phyloP scores from a whole-genome alignment of 2,888 invertebrate genomes.

The Euspilapteryx auroguttella region DNA sequence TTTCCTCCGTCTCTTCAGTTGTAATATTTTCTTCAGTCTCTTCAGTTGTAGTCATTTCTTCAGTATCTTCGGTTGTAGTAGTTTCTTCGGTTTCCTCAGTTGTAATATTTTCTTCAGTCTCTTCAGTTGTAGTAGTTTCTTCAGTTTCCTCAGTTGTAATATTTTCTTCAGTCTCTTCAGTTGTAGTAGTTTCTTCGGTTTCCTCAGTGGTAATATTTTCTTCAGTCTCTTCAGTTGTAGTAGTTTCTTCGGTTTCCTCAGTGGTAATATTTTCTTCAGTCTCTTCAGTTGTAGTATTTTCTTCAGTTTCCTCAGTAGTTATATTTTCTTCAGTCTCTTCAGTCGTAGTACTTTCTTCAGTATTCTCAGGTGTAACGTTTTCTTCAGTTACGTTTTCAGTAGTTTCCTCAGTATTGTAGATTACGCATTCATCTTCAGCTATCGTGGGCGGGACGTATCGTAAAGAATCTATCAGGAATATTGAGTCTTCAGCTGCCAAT shows the following conservation, averaged over 20 bases:
- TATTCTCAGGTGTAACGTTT: not conserved
- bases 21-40: constrained; percentile 1
- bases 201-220: constrained; percentile 3
- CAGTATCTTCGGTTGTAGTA: constrained; percentile 1
- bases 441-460: constrained; percentile 17
- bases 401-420: constrained; percentile 13
- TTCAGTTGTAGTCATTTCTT: not conserved
- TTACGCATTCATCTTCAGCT: constrained; percentile 15
- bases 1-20: constrained; percentile 4
- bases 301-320: constrained; percentile 2
- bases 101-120: constrained; percentile 5
- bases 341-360: constrained; percentile 4
- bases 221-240: constrained; percentile 4
- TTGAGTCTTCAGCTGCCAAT: constrained; percentile 11
- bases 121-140: constrained; percentile 2
- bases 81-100: not conserved
- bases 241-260: not conserved
- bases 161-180: constrained; percentile 3
- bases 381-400: not conserved
- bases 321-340: constrained; percentile 2
- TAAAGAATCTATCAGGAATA: constrained; percentile 23
- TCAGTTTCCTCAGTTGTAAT: not conserved
- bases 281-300: constrained; percentile 5
- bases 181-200: constrained; percentile 2
- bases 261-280: constrained; percentile 2